Evolutionary conservation across 2,797 vertebrate genomes (phyloP).

Genomic region (Halcyon chelicuti): DNA sequence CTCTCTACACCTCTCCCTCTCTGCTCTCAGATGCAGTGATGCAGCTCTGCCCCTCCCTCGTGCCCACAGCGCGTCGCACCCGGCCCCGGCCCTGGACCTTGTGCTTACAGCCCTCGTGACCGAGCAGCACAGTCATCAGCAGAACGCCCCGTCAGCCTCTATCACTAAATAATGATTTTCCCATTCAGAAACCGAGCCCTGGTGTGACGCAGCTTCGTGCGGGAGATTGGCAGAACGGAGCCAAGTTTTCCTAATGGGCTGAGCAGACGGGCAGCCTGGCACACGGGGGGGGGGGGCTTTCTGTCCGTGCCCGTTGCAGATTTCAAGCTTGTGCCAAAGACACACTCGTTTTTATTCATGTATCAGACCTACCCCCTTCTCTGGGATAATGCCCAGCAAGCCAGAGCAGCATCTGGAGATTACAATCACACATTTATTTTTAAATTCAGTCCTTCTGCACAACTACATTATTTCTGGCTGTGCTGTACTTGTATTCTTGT

Average conservation of each 20-base stretch:
- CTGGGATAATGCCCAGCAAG: constrained; percentile 64
- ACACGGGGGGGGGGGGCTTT: not conserved
- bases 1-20: not conserved
- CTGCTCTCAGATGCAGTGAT: not conserved
- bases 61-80: fast-evolving
- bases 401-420: constrained; percentile 68
- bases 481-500: constrained; percentile 60
- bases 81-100: not conserved
- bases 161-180: not conserved
- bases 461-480: constrained; percentile 67
- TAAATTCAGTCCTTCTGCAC: constrained; percentile 69
- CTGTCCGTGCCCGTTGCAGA: not conserved
- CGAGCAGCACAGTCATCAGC: not conserved
- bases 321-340: constrained; percentile 31
- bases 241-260: not conserved
- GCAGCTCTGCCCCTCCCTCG: not conserved
- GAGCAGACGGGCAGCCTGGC: not conserved
- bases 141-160: not conserved
- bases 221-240: not conserved
- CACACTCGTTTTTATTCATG: constrained; percentile 26
- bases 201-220: not conserved
- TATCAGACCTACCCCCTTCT: constrained; percentile 36
- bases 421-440: constrained; percentile 63
- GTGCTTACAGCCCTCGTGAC: not conserved
- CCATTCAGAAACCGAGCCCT: not conserved